Percentiles rank a stretch among this genome's conserved stretches.
Evolutionary conservation across 2,888 invertebrate species (phyloP).

Genomic region (Stictocephala bisonia): DNA sequence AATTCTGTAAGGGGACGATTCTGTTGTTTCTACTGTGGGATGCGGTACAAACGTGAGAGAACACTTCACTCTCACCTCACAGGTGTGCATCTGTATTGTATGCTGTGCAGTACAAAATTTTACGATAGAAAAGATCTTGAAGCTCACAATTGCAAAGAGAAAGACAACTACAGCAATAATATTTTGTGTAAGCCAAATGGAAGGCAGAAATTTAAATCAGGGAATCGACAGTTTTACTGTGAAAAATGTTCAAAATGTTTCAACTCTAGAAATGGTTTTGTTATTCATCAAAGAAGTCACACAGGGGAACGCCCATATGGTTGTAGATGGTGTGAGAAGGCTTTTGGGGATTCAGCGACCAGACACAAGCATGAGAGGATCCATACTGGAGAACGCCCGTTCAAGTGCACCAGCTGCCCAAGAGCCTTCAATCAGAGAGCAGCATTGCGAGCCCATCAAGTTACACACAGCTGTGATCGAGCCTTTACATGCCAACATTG

Average conservation of each 20-base stretch:
- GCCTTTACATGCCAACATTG: conserved; percentile 53
- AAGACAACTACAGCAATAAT: background rate
- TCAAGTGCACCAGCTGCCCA: conserved; percentile 63
- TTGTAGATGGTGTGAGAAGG: conserved; percentile 62
- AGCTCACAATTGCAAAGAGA: conserved; percentile 47
- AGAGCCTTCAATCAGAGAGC: conserved; percentile 62
- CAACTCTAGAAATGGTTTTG: conserved; percentile 62
- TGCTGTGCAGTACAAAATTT: conserved; percentile 50
- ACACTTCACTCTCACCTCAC: conserved; percentile 52
- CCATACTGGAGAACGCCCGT: conserved; percentile 64
- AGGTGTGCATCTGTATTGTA: conserved; percentile 49
- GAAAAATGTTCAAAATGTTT: conserved; percentile 54
- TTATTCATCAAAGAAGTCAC: conserved; percentile 55
- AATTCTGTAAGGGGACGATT: conserved; percentile 44
- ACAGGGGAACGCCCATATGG: conserved; percentile 55
- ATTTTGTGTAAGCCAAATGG: background rate
- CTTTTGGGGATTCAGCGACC: conserved; percentile 56
- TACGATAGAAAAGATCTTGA: conserved; percentile 50
- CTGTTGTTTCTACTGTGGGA: conserved; percentile 53
- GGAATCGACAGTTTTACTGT: conserved; percentile 51
- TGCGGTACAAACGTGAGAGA: conserved; percentile 52
- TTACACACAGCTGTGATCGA: conserved; percentile 53
- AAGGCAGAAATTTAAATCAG: background rate
- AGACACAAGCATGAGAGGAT: conserved; percentile 56
- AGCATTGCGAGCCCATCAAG: conserved; percentile 54